Evolutionary conservation across 2,113 vertebrate genomes (phyloP), one percentile per base, ranked within the genome.

Genomic region (Hypanus sabinus): DNA sequence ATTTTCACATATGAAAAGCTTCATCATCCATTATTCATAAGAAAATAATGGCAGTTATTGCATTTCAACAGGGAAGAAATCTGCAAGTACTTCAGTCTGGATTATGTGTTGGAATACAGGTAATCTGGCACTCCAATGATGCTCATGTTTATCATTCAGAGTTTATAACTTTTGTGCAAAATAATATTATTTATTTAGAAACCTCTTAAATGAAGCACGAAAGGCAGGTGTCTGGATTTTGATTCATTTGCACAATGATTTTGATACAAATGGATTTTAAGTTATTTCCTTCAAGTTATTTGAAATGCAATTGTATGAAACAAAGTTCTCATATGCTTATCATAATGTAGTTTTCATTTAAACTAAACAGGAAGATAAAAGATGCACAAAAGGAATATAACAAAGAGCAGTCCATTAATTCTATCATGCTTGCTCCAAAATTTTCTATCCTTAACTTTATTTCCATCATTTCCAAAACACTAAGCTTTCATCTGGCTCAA

Each of bases 1-100:
- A 75, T 93, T 93, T 93, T 46, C 71, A 36, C 24, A 73, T 46
- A n/a, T 73, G 91, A 16, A 92, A 70, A 93, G 91, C 70, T 68
- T 92, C 14, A 62, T 22, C 65, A 92, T 71, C 90, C 70, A 93
- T 93, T 73, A 93, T 93, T 71, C 91, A 93, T 93, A 70, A 46
- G 91, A 93, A 46, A 73, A 46, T 75, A 20, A 73, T 73, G 70
- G 70, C 91, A 73, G 68, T 75, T 75, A 55, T 55, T 75, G 38
- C 91, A 93, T 55, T 93, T 38, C 38, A 73, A 75, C 91, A 73
- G 70, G 30, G 68, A 27, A 55, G 36, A 75, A 93, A 93, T 55
- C 38, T 75, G 68, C 36, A 24, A 24, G 55, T 93, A 73, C 24
- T 55, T 55, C 91, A 38, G 27, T 55, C 8, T 22, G 0, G 20